Evolutionary conservation across 2,113 vertebrate species (phyloP).

Genomic region (Felis chaus): DNA sequence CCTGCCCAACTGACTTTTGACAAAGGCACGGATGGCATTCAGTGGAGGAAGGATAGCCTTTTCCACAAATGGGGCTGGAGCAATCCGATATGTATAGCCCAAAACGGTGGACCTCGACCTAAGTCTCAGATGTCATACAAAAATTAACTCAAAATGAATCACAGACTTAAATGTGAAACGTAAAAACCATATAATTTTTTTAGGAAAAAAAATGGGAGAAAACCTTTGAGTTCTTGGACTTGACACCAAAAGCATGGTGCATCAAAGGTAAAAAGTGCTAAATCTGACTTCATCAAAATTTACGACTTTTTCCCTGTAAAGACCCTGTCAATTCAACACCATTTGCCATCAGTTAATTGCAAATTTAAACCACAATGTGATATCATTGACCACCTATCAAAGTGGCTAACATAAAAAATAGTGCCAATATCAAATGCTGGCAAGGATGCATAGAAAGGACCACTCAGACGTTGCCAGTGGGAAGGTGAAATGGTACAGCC

Average conservation of each 20-base stretch:
- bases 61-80: background rate
- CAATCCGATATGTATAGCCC: background rate
- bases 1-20: background rate
- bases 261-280: background rate
- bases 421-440: background rate
- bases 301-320: background rate
- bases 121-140: background rate
- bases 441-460: too few species aligned
- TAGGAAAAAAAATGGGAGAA: background rate
- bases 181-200: background rate
- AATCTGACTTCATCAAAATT: background rate
- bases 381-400: background rate
- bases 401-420: background rate
- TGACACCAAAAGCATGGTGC: background rate
- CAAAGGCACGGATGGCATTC: background rate
- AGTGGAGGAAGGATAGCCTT: background rate
- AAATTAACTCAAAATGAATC: background rate
- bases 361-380: background rate
- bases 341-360: background rate
- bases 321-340: background rate
- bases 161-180: background rate
- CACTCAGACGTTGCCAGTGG: background rate
- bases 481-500: background rate
- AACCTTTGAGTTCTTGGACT: background rate
- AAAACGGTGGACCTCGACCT: background rate